A percentile compares a stretch with the other conserved stretches of the same genome.
These are phyloP conservation scores for Tortrix viridana DNA, from an alignment of 2,888 invertebrate species.

Conservation along the genomic window DNA sequence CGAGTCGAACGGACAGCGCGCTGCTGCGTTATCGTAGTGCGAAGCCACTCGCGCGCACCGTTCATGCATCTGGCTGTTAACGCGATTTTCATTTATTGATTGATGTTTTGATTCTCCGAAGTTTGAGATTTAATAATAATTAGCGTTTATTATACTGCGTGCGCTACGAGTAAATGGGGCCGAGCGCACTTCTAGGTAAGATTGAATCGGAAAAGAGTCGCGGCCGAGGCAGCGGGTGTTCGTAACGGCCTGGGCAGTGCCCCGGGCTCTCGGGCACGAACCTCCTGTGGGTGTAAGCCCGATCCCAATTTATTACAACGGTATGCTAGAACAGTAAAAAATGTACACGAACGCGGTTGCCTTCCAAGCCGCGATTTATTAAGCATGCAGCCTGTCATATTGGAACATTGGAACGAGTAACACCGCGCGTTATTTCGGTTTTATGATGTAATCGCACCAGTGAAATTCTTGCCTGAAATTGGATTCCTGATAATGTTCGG, in stretches of 20 bases:
- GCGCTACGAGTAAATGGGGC: background rate
- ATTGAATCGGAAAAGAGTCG: constrained; percentile 54
- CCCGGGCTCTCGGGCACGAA: constrained; percentile 47
- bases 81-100: no score
- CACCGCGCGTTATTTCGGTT: constrained; percentile 21
- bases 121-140: constrained; percentile 3
- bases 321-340: constrained; percentile 50
- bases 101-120: background rate
- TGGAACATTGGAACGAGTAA: constrained; percentile 16
- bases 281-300: constrained; percentile 50
- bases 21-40: constrained; percentile 23
- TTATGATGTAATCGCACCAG: constrained; percentile 12
- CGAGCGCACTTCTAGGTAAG: constrained; percentile 32
- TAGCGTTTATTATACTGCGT: constrained; percentile 12
- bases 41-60: constrained; percentile 28
- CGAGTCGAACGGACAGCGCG: constrained; percentile 21
- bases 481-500: background rate
- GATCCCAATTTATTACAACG: constrained; percentile 56
- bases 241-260: constrained; percentile 49
- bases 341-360: constrained; percentile 48
- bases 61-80: background rate
- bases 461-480: background rate
- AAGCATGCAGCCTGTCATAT: constrained; percentile 35
- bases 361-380: constrained; percentile 54
- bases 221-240: constrained; percentile 54